Evolutionary conservation across 1,140 invertebrate species (phyloP).

Genomic region (Drosophila pruinosa): DNA sequence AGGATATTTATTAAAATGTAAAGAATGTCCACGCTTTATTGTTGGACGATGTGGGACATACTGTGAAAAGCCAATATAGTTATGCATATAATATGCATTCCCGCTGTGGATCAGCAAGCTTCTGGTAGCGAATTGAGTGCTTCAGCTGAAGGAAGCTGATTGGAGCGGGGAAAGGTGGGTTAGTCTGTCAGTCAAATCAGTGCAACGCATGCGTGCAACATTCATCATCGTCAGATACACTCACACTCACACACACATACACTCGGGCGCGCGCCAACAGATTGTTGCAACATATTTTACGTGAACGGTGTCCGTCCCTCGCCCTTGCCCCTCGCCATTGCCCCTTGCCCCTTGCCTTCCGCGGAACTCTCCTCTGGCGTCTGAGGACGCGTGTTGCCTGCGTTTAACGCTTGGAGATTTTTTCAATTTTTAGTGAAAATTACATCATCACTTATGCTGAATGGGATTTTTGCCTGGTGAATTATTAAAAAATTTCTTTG

Average conservation of each 20-base stretch:
- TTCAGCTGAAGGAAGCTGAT: background rate
- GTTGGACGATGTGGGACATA: too few relatives aligned
- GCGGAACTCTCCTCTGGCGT: too few relatives aligned
- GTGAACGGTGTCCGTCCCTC: conserved; percentile 1
- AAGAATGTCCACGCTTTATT: too few relatives aligned
- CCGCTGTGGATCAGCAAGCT: background rate
- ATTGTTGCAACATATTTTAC: conserved; percentile 79
- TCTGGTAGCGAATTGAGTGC: background rate
- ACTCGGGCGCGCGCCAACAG: conserved; percentile 41
- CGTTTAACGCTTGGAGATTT: conserved; percentile 58
- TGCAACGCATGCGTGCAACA: conserved; percentile 77
- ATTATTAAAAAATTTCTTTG: conserved; percentile 81
- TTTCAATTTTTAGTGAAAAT: conserved; percentile 80
- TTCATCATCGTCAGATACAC: conserved; percentile 71
- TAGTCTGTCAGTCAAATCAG: conserved; percentile 51
- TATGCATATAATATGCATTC: background rate
- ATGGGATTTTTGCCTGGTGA: conserved; percentile 65
- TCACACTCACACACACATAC: conserved; percentile 29
- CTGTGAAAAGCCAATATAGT: background rate
- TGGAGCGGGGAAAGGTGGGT: background rate
- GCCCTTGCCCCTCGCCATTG: background rate
- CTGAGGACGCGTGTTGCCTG: conserved; percentile 26
- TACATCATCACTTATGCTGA: conserved; percentile 80
- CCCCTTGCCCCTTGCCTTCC: background rate
- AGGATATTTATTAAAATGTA: too few relatives aligned